phyloP scores from a whole-genome alignment of 1,140 invertebrate genomes.

The Heliconius himera region DNA sequence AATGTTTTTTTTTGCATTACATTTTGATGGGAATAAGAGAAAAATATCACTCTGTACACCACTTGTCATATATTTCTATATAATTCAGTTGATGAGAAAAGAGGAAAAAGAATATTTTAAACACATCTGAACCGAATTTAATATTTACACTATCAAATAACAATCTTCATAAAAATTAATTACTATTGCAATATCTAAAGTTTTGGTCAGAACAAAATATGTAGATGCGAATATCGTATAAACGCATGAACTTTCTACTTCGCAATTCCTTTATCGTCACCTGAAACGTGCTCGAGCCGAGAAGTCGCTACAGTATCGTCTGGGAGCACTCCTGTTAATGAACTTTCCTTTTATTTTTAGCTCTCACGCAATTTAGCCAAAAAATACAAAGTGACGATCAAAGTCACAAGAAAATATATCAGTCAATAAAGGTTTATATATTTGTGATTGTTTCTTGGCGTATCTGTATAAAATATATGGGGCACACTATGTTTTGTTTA shows the following conservation, averaged over 20 bases:
- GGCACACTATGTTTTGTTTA: not conserved
- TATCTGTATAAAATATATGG: not conserved
- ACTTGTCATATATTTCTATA: too few species aligned
- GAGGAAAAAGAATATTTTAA: too few species aligned
- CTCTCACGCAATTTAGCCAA: not conserved
- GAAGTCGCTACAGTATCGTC: not conserved
- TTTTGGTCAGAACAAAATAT: not conserved
- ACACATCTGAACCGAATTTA: too few species aligned
- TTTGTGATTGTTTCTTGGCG: not conserved
- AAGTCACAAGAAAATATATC: not conserved
- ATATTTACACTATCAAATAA: too few species aligned
- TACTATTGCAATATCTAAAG: not conserved
- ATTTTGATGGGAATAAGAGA: too few species aligned
- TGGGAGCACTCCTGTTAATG: conserved; percentile 4
- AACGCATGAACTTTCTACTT: not conserved
- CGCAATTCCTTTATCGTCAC: not conserved
- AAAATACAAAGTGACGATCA: not conserved
- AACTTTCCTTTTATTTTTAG: conserved; percentile 5
- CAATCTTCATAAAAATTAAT: too few species aligned
- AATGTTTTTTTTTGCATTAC: too few species aligned
- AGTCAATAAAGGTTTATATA: not conserved
- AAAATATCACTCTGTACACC: too few species aligned
- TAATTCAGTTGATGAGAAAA: too few species aligned
- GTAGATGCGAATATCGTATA: not conserved
- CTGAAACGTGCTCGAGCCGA: not conserved